Conservation (phyloP, 2,113 vertebrate genomes). For the Anarrhichthys ocellatus region DNA sequence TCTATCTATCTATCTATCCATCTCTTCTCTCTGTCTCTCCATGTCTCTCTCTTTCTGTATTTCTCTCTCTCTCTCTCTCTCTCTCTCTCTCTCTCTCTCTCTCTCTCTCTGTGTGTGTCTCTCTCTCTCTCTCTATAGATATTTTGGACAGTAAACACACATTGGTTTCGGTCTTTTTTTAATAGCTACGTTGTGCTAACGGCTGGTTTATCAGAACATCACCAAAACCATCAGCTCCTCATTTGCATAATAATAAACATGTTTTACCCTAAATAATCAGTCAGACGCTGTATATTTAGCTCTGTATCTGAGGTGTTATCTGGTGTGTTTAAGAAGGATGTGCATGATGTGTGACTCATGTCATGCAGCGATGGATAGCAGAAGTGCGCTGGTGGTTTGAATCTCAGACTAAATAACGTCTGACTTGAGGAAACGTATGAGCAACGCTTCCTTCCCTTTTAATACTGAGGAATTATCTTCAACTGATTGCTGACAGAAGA, state of each 20-base stretch:
- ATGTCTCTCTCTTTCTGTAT: too few species aligned
- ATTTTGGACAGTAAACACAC: too few species aligned
- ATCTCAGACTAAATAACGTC: slow-evolving; percentile 7
- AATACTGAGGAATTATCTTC: neutral
- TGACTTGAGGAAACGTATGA: slow-evolving; percentile 14
- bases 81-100: too few species aligned
- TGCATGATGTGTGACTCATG: neutral
- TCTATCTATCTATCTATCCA: too few species aligned
- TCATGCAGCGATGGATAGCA: neutral
- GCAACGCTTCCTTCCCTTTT: neutral
- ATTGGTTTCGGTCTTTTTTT: too few species aligned
- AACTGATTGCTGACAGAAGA: neutral
- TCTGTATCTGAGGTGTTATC: neutral
- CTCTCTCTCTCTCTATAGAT: too few species aligned
- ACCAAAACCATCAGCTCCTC: neutral
- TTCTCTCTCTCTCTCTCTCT: too few species aligned
- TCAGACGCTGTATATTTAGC: neutral
- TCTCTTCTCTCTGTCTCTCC: too few species aligned
- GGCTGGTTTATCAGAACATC: neutral
- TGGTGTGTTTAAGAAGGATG: neutral
- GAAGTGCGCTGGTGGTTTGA: neutral
- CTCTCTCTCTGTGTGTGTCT: too few species aligned
- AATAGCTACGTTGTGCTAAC: neutral
- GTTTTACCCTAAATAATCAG: neutral
- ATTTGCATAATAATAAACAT: neutral